A percentile compares a stretch with the other conserved stretches of the same genome.
Conservation (phyloP, 2,113 vertebrate species). For the Charina bottae region DNA sequence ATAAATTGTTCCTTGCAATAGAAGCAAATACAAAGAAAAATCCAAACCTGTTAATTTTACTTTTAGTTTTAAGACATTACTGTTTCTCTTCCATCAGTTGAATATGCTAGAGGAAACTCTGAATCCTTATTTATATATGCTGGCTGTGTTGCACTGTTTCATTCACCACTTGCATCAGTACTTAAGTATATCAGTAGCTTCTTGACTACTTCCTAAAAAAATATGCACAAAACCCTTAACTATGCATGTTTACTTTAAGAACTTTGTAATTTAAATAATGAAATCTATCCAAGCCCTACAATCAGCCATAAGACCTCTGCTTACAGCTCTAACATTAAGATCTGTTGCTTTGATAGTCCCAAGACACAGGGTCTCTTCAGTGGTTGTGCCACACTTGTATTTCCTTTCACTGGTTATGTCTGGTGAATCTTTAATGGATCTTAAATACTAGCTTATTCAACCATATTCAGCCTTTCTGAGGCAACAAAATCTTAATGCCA, state of each 20-base stretch:
- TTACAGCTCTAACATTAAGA: background rate
- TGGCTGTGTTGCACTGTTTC: background rate
- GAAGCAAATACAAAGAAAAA: background rate
- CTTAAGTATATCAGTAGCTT: background rate
- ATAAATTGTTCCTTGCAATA: background rate
- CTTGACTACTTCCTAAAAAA: background rate
- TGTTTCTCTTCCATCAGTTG: background rate
- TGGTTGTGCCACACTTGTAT: background rate
- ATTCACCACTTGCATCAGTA: background rate
- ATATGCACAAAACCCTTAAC: background rate
- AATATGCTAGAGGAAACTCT: background rate
- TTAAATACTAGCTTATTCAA: constrained; percentile 2
- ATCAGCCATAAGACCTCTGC: background rate
- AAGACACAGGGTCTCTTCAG: background rate
- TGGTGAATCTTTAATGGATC: background rate
- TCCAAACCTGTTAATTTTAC: background rate
- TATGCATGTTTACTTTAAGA: background rate
- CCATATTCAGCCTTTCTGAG: background rate
- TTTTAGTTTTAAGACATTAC: background rate
- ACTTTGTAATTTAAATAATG: background rate
- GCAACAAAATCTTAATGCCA: background rate
- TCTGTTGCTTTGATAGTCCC: background rate
- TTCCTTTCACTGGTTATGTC: background rate
- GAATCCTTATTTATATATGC: background rate
- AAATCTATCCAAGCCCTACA: background rate